Evolutionary conservation across 2,113 vertebrate species (phyloP).

Genomic region (Bettongia penicillata): DNA sequence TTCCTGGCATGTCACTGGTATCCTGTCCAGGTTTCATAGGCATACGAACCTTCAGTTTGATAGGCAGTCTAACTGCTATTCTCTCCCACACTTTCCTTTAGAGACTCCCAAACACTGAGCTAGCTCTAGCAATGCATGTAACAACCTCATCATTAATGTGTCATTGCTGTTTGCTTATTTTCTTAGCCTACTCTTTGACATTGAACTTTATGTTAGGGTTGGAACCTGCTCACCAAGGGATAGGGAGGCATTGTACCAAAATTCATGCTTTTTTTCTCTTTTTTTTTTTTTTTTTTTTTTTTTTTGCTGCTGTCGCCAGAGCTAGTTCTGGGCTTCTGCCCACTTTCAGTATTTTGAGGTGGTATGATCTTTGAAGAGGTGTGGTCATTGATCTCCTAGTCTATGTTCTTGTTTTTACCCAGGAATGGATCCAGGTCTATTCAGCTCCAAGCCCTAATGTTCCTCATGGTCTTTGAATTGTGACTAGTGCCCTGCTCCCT

Average conservation of each 20-base stretch:
- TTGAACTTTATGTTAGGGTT: background rate
- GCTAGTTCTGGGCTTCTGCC: background rate
- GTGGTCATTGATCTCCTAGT: background rate
- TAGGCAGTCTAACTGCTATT: too few relatives aligned
- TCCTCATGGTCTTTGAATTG: background rate
- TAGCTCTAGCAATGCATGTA: too few relatives aligned
- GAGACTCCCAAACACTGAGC: too few relatives aligned
- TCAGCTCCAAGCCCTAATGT: background rate
- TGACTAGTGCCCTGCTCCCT: background rate
- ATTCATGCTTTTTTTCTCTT: background rate
- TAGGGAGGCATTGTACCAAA: background rate
- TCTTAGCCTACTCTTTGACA: background rate
- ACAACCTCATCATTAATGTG: too few relatives aligned
- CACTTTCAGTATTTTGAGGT: background rate
- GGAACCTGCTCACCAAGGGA: background rate
- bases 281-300: background rate
- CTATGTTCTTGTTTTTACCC: background rate
- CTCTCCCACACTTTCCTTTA: too few relatives aligned
- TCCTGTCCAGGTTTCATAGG: too few relatives aligned
- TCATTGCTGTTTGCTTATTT: background rate
- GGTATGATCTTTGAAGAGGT: background rate
- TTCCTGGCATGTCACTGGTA: too few relatives aligned
- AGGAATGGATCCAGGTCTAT: background rate
- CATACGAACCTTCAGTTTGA: too few relatives aligned
- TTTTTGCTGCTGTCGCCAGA: background rate